Conservation (phyloP, 2,797 vertebrate genomes). For the Sardinella longiceps region DNA sequence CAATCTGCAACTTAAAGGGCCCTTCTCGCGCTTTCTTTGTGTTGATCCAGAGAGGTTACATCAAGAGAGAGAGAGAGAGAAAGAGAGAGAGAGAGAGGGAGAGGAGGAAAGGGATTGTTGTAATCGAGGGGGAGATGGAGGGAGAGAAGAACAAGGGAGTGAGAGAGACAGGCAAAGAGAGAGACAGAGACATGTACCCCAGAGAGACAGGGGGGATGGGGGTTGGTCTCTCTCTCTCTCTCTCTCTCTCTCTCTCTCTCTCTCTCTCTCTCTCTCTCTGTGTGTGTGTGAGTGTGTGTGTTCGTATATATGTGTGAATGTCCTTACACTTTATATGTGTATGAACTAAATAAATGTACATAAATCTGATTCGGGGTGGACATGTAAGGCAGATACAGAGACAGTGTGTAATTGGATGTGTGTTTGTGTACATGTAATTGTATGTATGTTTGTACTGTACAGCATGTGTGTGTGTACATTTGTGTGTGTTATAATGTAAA, state of each 20-base stretch:
- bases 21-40: slow-evolving; percentile 58
- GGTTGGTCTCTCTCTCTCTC: too few species aligned
- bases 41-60: slow-evolving; percentile 58
- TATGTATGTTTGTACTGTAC: not conserved
- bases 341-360: not conserved
- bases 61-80: slow-evolving; percentile 50
- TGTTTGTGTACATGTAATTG: not conserved
- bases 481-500: not conserved
- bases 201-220: slow-evolving; percentile 41
- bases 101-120: slow-evolving; percentile 36
- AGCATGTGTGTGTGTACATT: not conserved
- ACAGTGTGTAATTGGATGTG: not conserved
- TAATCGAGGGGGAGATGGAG: slow-evolving; percentile 57
- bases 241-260: too few species aligned
- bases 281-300: not conserved
- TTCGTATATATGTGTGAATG: not conserved
- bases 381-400: not conserved
- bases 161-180: slow-evolving; percentile 36
- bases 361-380: not conserved
- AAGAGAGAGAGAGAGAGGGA: slow-evolving; percentile 33
- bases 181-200: slow-evolving; percentile 36
- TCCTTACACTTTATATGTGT: slow-evolving; percentile 27
- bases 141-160: slow-evolving; percentile 47
- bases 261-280: too few species aligned
- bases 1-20: slow-evolving; percentile 50